These are phyloP conservation scores for Ceuthmochares aereus DNA, from an alignment of 2,113 vertebrate genomes.

Conservation along the genomic window DNA sequence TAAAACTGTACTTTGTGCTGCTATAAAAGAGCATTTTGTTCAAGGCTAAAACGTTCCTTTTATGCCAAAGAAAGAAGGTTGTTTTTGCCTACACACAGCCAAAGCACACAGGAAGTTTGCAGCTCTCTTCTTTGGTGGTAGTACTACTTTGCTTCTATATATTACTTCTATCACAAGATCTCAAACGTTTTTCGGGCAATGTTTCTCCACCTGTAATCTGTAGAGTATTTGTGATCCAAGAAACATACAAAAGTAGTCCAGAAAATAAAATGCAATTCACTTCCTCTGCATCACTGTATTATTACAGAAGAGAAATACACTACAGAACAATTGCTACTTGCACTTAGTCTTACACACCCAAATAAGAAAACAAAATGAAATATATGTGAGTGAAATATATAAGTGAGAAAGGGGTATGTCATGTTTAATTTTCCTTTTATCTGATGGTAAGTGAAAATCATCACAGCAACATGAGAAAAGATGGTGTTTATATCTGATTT, in stretches of 20 bases:
- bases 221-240: background rate
- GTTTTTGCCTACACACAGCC: background rate
- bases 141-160: background rate
- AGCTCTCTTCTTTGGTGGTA: background rate
- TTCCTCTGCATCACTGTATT: background rate
- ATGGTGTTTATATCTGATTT: background rate
- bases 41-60: background rate
- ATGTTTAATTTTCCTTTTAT: background rate
- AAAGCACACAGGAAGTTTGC: constrained; percentile 21
- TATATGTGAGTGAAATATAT: background rate
- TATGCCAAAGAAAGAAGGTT: background rate
- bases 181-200: constrained; percentile 5
- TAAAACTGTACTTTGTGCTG: background rate
- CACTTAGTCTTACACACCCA: background rate
- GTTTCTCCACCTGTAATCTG: constrained; percentile 21
- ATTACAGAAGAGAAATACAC: background rate
- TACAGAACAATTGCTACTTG: background rate
- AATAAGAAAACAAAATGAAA: background rate
- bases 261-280: background rate
- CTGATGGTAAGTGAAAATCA: background rate
- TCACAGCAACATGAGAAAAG: background rate
- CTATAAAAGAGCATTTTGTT: constrained; percentile 14
- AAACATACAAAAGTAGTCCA: background rate
- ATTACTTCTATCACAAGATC: background rate
- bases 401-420: background rate